Evolutionary conservation across 2,113 vertebrate genomes (phyloP).

Genomic region (Pygoscelis adeliae): DNA sequence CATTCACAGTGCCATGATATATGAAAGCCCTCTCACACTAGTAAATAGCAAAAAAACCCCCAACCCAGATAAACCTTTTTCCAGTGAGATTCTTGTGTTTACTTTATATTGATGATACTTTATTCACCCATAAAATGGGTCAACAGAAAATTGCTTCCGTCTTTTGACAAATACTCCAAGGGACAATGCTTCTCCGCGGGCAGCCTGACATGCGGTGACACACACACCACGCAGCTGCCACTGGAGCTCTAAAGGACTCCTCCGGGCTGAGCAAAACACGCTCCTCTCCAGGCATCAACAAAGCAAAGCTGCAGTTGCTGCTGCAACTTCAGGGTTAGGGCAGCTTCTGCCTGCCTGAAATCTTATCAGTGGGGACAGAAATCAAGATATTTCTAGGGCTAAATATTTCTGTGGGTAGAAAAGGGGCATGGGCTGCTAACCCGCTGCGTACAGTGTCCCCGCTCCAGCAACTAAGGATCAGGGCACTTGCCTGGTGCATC

Average conservation of each 20-base stretch:
- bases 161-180: slow-evolving; percentile 14
- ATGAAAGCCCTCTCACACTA: neutral
- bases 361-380: neutral
- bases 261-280: neutral
- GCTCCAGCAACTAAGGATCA: neutral
- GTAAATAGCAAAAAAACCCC: neutral
- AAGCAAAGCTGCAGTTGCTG: neutral
- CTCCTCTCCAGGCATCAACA: slow-evolving; percentile 55
- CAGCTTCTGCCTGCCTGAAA: slow-evolving; percentile 21
- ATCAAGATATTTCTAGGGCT: slow-evolving; percentile 23
- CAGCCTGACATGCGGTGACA: neutral
- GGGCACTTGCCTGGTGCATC: slow-evolving; percentile 3
- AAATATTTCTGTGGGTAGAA: slow-evolving; percentile 54
- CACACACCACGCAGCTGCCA: neutral
- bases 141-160: neutral
- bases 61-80: neutral
- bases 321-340: slow-evolving; percentile 4
- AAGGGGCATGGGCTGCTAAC: slow-evolving; percentile 8
- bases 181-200: neutral
- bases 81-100: neutral
- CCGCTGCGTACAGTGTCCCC: rapidly evolving
- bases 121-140: slow-evolving; percentile 41
- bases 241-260: neutral
- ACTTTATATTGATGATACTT: slow-evolving; percentile 32
- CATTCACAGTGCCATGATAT: rapidly evolving